phyloP scores from a whole-genome alignment of 2,888 invertebrate species.

The Ichneumoninae sp. region DNA sequence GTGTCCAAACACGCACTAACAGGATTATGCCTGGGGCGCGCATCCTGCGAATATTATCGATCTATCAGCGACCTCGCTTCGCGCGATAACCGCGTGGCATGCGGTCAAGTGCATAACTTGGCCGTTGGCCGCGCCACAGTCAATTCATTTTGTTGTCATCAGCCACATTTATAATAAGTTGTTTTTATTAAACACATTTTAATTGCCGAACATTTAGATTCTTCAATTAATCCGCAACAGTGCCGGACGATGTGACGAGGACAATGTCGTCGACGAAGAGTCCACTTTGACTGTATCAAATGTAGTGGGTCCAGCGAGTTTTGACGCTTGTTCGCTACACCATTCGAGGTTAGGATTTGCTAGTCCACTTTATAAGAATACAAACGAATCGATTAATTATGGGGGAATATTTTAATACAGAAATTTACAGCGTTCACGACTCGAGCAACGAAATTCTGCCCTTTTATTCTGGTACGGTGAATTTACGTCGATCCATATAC shows the following conservation, averaged over 20 bases:
- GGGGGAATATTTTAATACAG: neutral
- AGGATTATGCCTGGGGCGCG: neutral
- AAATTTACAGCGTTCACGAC: neutral
- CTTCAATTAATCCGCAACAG: conserved; percentile 48
- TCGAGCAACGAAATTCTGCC: neutral
- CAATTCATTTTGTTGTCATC: conserved; percentile 82
- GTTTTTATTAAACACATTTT: conserved; percentile 74
- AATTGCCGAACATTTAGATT: conserved; percentile 68
- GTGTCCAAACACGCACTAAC: neutral
- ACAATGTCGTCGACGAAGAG: conserved; percentile 63
- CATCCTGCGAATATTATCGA: conserved; percentile 24
- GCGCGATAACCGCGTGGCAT: conserved; percentile 68
- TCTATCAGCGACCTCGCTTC: conserved; percentile 25
- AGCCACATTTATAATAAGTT: conserved; percentile 80
- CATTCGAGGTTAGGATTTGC: conserved; percentile 77
- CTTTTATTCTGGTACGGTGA: neutral
- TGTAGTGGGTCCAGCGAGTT: conserved; percentile 66
- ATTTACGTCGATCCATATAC: neutral
- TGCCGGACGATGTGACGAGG: conserved; percentile 50
- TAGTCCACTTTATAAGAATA: conserved; percentile 75
- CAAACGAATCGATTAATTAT: conserved; percentile 35
- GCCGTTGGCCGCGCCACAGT: conserved; percentile 71
- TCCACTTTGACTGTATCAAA: conserved; percentile 36
- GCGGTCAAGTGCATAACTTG: conserved; percentile 41
- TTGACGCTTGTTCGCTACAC: conserved; percentile 63